These are phyloP conservation scores for Hylaeus volcanicus DNA, from an alignment of 1,140 invertebrate species.

Conservation along the genomic window DNA sequence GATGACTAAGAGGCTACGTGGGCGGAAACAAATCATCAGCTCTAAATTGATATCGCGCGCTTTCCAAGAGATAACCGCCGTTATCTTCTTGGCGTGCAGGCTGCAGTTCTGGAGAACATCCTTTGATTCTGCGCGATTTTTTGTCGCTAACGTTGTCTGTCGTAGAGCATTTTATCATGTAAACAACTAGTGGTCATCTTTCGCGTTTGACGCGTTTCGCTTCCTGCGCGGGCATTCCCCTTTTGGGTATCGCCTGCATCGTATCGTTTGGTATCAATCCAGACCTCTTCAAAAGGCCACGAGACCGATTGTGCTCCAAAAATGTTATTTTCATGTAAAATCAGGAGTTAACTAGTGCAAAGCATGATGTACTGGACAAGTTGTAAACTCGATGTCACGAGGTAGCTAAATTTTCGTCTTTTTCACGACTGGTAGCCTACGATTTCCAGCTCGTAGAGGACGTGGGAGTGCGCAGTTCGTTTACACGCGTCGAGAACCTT, in stretches of 20 bases:
- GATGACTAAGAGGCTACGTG: conserved; percentile 56
- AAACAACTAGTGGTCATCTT: not conserved
- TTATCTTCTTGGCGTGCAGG: conserved; percentile 17
- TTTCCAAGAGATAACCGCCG: conserved; percentile 43
- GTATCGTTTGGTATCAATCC: too few relatives aligned
- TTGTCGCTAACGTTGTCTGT: not conserved
- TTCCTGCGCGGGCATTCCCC: not conserved
- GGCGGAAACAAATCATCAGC: conserved; percentile 63
- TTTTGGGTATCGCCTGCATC: too few relatives aligned
- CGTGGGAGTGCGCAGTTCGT: not conserved
- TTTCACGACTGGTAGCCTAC: too few relatives aligned
- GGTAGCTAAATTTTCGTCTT: too few relatives aligned
- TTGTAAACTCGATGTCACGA: too few relatives aligned
- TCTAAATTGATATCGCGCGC: conserved; percentile 59
- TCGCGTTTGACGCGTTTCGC: not conserved
- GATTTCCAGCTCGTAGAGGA: too few relatives aligned
- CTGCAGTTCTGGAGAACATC: conserved; percentile 5
- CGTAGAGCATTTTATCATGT: not conserved
- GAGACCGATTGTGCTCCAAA: too few relatives aligned
- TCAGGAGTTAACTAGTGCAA: too few relatives aligned
- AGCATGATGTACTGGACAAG: too few relatives aligned
- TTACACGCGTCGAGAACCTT: not conserved
- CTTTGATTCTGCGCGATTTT: not conserved
- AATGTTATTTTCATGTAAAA: too few relatives aligned
- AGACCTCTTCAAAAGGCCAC: too few relatives aligned